Conservation (phyloP, 2,113 vertebrate species). For the Brachirus orientalis region DNA sequence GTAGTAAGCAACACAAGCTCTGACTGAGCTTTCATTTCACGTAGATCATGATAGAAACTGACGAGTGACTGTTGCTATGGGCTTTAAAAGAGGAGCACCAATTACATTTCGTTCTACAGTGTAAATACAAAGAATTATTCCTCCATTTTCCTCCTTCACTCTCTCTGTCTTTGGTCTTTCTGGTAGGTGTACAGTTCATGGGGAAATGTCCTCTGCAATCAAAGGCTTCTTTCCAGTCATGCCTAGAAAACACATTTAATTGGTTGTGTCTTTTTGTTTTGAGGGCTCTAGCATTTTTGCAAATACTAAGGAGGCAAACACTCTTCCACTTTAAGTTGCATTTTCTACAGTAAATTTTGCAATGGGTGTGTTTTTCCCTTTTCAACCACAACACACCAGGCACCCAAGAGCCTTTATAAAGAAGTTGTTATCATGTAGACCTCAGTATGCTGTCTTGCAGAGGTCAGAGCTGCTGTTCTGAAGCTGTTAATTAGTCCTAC, state of each 20-base stretch:
- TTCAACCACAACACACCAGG: conserved; percentile 15
- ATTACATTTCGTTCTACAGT: conserved; percentile 15
- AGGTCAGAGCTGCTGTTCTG: conserved; percentile 33
- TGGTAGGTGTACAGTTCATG: conserved; percentile 1
- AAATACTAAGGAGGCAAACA: conserved; percentile 45
- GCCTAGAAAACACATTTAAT: conserved; percentile 81
- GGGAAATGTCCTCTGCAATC: conserved; percentile 33
- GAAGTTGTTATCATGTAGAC: conserved; percentile 34
- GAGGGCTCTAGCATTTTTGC: conserved; percentile 52
- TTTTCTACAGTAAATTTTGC: conserved; percentile 26
- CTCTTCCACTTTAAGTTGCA: conserved; percentile 35
- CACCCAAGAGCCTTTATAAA: conserved; percentile 13
- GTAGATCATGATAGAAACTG: conserved; percentile 21
- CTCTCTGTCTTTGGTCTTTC: conserved; percentile 4
- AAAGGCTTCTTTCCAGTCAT: conserved; percentile 50
- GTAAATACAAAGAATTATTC: not conserved
- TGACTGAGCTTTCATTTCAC: conserved; percentile 8
- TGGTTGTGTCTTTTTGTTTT: conserved; percentile 69
- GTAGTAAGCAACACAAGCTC: conserved; percentile 10
- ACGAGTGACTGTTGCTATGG: conserved; percentile 7
- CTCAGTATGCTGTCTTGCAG: not conserved
- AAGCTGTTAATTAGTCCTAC: conserved; percentile 44
- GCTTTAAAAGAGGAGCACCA: conserved; percentile 6
- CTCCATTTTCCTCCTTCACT: not conserved
- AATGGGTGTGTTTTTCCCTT: conserved; percentile 7